These are phyloP conservation scores for Hemiscyllium ocellatum DNA, from an alignment of 2,113 vertebrate genomes.

Conservation along the genomic window DNA sequence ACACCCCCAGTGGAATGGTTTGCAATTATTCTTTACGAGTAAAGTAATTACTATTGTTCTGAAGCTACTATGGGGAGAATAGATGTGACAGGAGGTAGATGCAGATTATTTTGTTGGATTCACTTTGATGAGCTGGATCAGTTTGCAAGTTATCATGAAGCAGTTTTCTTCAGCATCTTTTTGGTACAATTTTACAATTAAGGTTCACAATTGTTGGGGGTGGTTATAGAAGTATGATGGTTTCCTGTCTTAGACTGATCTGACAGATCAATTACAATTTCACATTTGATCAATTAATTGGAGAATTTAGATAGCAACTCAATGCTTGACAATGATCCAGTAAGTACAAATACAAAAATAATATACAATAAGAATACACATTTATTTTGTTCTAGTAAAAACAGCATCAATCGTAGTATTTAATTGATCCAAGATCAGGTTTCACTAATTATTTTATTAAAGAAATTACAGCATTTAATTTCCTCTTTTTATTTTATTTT, in stretches of 20 bases:
- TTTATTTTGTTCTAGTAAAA: background rate
- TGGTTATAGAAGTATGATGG: background rate
- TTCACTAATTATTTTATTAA: background rate
- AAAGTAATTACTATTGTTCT: conserved; percentile 23
- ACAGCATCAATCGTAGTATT: background rate
- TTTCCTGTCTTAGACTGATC: background rate
- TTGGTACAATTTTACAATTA: background rate
- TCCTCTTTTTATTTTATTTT: background rate
- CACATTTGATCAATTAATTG: background rate
- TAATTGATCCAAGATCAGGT: background rate
- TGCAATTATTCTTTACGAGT: conserved; percentile 15
- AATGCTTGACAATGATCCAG: background rate
- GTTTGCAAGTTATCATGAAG: background rate
- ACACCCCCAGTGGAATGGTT: conserved; percentile 8
- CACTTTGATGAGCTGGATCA: conserved; percentile 9
- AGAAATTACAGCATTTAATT: background rate
- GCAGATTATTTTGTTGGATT: background rate
- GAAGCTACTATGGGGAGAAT: background rate
- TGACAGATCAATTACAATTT: background rate
- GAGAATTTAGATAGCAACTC: background rate
- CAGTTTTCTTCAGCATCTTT: background rate
- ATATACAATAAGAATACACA: background rate
- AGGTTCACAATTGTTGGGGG: background rate
- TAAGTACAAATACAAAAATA: background rate
- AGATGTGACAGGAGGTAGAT: background rate